Base-by-base conservation (phyloP, 2,113 vertebrate genomes). In the Numida meleagris region DNA sequence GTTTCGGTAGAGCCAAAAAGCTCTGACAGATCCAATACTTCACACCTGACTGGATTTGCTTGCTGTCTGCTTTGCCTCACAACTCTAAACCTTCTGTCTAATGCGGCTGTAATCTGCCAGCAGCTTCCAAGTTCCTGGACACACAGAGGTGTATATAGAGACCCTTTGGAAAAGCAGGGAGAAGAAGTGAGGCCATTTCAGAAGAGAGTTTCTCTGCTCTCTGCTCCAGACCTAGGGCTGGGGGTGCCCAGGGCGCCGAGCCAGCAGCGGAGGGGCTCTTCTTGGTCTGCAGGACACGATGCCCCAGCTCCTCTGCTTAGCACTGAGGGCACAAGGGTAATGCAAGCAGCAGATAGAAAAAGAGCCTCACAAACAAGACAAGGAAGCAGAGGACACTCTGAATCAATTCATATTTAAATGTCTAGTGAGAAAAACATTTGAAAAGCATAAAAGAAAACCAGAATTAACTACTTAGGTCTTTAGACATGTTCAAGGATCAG, bases 141-240 rank as follows among this genome's bases (percentile, higher is more conserved):
- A 6, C 36, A 16, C 16, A 29, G 27, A 14, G 27, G 50, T 11
- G 27, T 38, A 16, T 14, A 27, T 18, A 53, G 7, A 72, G 36
- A 33, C 10, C 36, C 50, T 33, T 42, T 40, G 14, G 25, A 38
- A 50, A 11, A 48, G 45, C 17, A 14, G n/a, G 14, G 14, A 62
- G 67, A 46, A 6, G 24, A 23, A n/a, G 5, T 1, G 45, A 10
- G n/a, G 29, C 25, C 4, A 4, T 3, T 34, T 2, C 63, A 45
- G 63, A 45, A n/a, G 19, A 33, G 40, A 19, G 31, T 34, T 66
- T 13, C 42, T 12, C 42, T 23, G 31, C 5, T 21, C 42, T 29
- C 1, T 3, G 38, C 1, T 0, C 77, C 3, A 36, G 42, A 13
- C 31, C 0, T 4, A 0, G 4, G 36, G 29, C 29, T n/a, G 12